Base-by-base conservation (phyloP, 2,888 invertebrate species). In the Heterodera filipjevi region DNA sequence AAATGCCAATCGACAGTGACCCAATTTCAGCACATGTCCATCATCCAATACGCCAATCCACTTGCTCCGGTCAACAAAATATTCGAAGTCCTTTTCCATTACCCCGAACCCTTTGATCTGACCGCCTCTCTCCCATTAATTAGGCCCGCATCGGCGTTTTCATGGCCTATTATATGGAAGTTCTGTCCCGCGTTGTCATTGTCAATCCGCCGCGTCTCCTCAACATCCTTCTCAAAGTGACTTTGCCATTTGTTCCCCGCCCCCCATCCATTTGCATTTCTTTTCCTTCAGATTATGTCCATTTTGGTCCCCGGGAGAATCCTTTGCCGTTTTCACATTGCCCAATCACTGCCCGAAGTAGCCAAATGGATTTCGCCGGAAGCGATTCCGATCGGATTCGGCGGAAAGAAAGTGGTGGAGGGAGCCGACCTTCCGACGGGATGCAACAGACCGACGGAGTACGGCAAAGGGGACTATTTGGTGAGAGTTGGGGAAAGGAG, bases 91-190 rank as follows among this genome's bases (percentile, higher is more conserved):
- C n/a, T n/a, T n/a, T n/a, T n/a, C n/a, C n/a, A n/a, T n/a, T n/a
- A n/a, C n/a, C n/a, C n/a, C n/a, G n/a, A n/a, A n/a, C n/a, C n/a
- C n/a, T n/a, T n/a, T n/a, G n/a, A n/a, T n/a, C n/a, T n/a, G n/a
- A n/a, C n/a, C n/a, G n/a, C n/a, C n/a, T n/a, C n/a, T n/a, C n/a
- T n/a, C n/a, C n/a, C n/a, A n/a, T 27, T 59, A 8, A 59, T 83
- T 44, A 81, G 84, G 68, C 78, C 39, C 82, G 84, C 10, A 84
- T 84, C 16, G 76, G 79, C 68, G 84, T 84, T 33, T 85, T 83
- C 82, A 78, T 84, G 30, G 82, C 84, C 16, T 85, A 85, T 72
- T 84, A 84, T 68, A 80, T 81, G 12, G 85, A 84, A 46, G 70
- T 84, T 68, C 70, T 84, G 35, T 79, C 82, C 71, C 78, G 71